Evolutionary conservation across 2,113 vertebrate species (phyloP).

Genomic region (Sula dactylatra): DNA sequence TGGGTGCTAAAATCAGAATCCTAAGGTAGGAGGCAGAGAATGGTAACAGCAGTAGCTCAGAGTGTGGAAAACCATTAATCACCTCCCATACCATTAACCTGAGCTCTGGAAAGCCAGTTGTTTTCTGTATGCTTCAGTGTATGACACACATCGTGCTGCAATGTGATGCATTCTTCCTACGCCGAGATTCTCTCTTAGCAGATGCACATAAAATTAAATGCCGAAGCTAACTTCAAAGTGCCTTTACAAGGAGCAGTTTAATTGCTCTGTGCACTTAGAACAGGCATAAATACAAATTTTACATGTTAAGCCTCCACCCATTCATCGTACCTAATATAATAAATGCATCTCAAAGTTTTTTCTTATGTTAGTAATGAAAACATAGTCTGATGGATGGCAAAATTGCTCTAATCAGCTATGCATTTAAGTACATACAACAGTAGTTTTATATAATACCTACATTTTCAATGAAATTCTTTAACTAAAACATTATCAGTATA

Average conservation of each 20-base stretch:
- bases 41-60: background rate
- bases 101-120: rapidly evolving
- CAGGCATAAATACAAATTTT: background rate
- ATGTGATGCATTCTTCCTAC: background rate
- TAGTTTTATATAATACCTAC: background rate
- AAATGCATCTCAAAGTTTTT: background rate
- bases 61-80: background rate
- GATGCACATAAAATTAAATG: background rate
- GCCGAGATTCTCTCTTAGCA: background rate
- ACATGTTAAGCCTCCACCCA: background rate
- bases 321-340: background rate
- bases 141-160: background rate
- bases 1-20: background rate
- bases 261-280: background rate
- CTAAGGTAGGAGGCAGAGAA: background rate
- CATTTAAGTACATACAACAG: background rate
- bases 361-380: background rate
- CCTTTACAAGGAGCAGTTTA: background rate
- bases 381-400: background rate
- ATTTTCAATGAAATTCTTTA: background rate
- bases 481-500: background rate
- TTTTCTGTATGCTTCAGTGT: background rate
- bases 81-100: background rate
- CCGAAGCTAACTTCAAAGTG: background rate
- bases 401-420: background rate